Evolutionary conservation across 2,797 vertebrate species (phyloP).

Genomic region (Staurois parvus): DNA sequence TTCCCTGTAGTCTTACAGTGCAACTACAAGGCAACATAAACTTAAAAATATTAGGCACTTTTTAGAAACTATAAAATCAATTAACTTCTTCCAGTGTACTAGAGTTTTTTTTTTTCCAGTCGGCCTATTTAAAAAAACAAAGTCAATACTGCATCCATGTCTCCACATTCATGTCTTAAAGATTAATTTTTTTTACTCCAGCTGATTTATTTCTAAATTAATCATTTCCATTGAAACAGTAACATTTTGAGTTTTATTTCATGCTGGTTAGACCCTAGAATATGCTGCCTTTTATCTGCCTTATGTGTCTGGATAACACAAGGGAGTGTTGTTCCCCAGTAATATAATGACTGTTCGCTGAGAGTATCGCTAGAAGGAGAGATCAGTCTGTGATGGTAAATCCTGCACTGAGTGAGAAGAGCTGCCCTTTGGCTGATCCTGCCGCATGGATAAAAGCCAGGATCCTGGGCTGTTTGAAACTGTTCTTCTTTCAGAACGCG

Average conservation of each 20-base stretch:
- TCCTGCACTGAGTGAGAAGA: slow-evolving; percentile 40
- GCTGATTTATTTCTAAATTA: not conserved
- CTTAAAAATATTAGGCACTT: too few species aligned
- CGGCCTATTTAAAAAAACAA: too few species aligned
- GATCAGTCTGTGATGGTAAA: slow-evolving; percentile 37
- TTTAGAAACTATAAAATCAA: too few species aligned
- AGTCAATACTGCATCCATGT: not conserved
- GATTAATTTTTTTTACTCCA: not conserved
- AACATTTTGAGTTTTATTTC: not conserved
- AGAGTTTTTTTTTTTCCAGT: too few species aligned
- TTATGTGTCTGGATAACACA: slow-evolving; percentile 20
- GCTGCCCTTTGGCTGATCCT: slow-evolving; percentile 69
- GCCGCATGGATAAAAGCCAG: slow-evolving; percentile 72
- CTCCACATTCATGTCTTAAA: not conserved
- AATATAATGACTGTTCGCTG: slow-evolving; percentile 15
- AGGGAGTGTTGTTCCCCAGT: slow-evolving; percentile 24
- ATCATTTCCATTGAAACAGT: not conserved
- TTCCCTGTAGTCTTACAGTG: too few species aligned
- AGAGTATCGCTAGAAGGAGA: slow-evolving; percentile 16
- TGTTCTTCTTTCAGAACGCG: slow-evolving; percentile 57
- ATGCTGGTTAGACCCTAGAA: not conserved
- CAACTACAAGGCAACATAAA: too few species aligned
- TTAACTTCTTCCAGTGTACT: too few species aligned
- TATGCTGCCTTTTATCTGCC: slow-evolving; percentile 13
- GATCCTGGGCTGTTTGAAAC: slow-evolving; percentile 61